phyloP scores from a whole-genome alignment of 1,140 invertebrate genomes.

The Ruditapes philippinarum region DNA sequence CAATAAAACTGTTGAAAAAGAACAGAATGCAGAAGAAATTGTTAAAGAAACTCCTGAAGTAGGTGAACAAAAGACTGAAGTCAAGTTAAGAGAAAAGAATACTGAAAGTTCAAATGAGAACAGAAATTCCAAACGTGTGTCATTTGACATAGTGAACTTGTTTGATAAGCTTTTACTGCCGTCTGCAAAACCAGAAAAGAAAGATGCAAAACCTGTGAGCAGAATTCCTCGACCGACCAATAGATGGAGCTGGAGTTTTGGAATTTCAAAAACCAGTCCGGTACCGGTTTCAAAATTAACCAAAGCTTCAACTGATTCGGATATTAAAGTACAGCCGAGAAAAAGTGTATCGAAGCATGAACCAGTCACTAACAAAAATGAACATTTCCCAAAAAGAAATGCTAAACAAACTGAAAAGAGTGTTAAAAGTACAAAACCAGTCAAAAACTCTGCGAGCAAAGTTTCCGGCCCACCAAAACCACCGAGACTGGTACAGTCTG shows the following conservation, averaged over 20 bases:
- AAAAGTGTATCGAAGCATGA: slow-evolving; percentile 1
- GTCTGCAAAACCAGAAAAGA: slow-evolving; percentile 18
- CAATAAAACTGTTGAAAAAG: neutral
- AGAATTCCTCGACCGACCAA: slow-evolving; percentile 58
- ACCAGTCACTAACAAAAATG: slow-evolving; percentile 13
- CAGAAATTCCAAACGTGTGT: slow-evolving; percentile 50
- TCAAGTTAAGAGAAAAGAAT: slow-evolving; percentile 53
- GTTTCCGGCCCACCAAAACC: slow-evolving; percentile 58
- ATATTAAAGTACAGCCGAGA: slow-evolving; percentile 17
- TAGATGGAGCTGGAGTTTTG: slow-evolving; percentile 66
- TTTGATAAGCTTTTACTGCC: slow-evolving; percentile 65
- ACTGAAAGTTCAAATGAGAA: slow-evolving; percentile 28
- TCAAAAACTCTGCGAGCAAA: neutral
- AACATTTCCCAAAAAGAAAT: slow-evolving; percentile 34
- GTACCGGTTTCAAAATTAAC: neutral
- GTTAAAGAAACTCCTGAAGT: neutral
- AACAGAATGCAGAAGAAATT: neutral
- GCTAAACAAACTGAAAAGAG: neutral
- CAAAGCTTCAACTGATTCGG: slow-evolving; percentile 53
- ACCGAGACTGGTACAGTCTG: slow-evolving; percentile 59
- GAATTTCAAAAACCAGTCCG: slow-evolving; percentile 25
- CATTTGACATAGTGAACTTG: slow-evolving; percentile 65
- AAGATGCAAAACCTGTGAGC: slow-evolving; percentile 31
- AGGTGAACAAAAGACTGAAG: neutral
- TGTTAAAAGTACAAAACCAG: neutral